Percentiles rank a stretch among this genome's conserved stretches.
Conservation (phyloP, 1,140 invertebrate genomes). For the Helicoverpa zea region DNA sequence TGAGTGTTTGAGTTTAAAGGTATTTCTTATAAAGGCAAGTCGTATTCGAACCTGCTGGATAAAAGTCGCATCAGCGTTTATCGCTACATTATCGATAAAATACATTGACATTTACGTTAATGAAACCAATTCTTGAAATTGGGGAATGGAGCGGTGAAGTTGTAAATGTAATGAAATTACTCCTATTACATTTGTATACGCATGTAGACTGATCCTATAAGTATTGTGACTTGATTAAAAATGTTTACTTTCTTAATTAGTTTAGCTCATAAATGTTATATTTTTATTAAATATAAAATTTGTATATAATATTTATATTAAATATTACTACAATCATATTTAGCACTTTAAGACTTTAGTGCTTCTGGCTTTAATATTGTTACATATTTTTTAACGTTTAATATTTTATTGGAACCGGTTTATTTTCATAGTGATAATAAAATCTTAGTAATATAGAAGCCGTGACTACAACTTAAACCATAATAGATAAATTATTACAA, state of each 20-base stretch:
- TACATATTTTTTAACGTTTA: too few relatives aligned
- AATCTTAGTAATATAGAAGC: too few relatives aligned
- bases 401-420: too few relatives aligned
- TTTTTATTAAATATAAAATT: conserved; percentile 12
- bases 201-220: conserved; percentile 16
- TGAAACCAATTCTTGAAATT: conserved; percentile 51
- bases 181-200: conserved; percentile 30
- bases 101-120: conserved; percentile 58
- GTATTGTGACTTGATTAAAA: conserved; percentile 11
- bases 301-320: too few relatives aligned
- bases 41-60: conserved; percentile 56
- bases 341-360: too few relatives aligned
- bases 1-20: conserved; percentile 59
- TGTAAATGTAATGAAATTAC: conserved; percentile 50
- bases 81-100: conserved; percentile 60
- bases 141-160: conserved; percentile 40
- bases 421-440: too few relatives aligned
- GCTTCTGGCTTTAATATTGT: too few relatives aligned
- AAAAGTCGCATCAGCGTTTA: conserved; percentile 59
- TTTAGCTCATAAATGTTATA: neutral
- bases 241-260: conserved; percentile 36
- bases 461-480: too few relatives aligned
- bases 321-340: neutral
- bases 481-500: neutral
- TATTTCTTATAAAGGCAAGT: conserved; percentile 62